These are phyloP conservation scores for Regulus satrapa DNA, from an alignment of 2,113 vertebrate genomes.

Conservation along the genomic window DNA sequence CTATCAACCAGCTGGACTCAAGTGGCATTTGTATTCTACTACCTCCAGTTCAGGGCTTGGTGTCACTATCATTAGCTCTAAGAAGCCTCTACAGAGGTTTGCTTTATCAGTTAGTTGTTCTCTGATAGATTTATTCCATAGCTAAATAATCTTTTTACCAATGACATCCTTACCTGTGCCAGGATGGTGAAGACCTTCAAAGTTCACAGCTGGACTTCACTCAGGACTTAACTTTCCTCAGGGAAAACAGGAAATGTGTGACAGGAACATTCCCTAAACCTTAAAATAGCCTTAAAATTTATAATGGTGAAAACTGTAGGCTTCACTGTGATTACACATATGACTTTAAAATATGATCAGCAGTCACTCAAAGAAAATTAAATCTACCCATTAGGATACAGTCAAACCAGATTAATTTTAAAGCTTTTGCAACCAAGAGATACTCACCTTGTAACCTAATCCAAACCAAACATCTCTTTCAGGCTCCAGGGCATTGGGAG, in stretches of 20 bases:
- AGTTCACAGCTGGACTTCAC: background rate
- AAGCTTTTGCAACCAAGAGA: background rate
- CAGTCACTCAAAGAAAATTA: background rate
- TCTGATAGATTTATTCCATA: background rate
- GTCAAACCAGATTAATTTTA: background rate
- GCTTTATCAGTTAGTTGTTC: background rate
- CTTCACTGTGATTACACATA: slow-evolving; percentile 36
- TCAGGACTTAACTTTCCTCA: background rate
- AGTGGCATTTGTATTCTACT: background rate
- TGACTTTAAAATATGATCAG: slow-evolving; percentile 21
- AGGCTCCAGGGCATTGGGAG: background rate
- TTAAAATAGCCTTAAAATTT: slow-evolving; percentile 33
- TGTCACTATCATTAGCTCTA: background rate
- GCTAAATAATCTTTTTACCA: background rate
- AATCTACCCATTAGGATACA: background rate
- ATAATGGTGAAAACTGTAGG: slow-evolving; percentile 22
- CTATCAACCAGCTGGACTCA: background rate
- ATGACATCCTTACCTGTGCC: background rate
- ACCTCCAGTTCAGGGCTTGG: background rate
- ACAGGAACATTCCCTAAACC: slow-evolving; percentile 3
- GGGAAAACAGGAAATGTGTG: background rate
- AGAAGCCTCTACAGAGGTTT: background rate
- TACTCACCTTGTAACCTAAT: background rate
- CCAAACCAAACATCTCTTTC: background rate
- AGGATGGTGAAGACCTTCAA: background rate